Conservation (phyloP, 1,140 invertebrate genomes). For the Heliconius nattereri region DNA sequence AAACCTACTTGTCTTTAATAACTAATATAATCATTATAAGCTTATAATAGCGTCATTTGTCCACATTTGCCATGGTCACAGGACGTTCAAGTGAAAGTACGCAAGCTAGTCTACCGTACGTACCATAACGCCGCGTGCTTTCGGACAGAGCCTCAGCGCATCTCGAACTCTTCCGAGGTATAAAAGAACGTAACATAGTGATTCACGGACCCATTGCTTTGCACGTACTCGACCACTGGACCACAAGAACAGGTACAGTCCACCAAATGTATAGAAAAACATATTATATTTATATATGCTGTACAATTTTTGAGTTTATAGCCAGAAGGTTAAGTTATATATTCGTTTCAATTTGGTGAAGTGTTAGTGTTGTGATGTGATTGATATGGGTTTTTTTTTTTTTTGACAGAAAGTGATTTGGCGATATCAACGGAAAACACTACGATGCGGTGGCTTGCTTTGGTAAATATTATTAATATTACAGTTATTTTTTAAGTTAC, state of each 20-base stretch:
- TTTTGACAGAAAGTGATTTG: conserved; percentile 69
- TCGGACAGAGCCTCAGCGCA: conserved; percentile 61
- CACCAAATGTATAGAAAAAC: conserved; percentile 17
- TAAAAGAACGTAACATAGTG: conserved; percentile 73
- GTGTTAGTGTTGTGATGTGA: conserved; percentile 59
- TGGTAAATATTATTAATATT: conserved; percentile 57
- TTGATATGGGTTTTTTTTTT: conserved; percentile 56
- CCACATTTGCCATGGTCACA: not conserved
- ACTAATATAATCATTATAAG: not conserved
- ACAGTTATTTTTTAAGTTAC: not conserved
- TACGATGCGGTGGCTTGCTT: conserved; percentile 63
- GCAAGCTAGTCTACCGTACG: conserved; percentile 52
- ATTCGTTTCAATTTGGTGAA: conserved; percentile 39
- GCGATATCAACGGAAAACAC: conserved; percentile 42
- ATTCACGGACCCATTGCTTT: conserved; percentile 71
- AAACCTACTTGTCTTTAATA: not conserved
- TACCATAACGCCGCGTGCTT: conserved; percentile 50
- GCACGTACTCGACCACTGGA: conserved; percentile 55
- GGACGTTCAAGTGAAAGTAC: conserved; percentile 52
- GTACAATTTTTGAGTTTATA: not conserved
- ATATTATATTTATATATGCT: not conserved
- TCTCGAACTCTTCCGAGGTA: conserved; percentile 76
- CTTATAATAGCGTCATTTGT: not conserved
- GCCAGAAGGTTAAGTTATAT: not conserved
- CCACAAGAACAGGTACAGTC: conserved; percentile 56